Base-by-base conservation (phyloP, 1,140 invertebrate species). In the Cepaea nemoralis region DNA sequence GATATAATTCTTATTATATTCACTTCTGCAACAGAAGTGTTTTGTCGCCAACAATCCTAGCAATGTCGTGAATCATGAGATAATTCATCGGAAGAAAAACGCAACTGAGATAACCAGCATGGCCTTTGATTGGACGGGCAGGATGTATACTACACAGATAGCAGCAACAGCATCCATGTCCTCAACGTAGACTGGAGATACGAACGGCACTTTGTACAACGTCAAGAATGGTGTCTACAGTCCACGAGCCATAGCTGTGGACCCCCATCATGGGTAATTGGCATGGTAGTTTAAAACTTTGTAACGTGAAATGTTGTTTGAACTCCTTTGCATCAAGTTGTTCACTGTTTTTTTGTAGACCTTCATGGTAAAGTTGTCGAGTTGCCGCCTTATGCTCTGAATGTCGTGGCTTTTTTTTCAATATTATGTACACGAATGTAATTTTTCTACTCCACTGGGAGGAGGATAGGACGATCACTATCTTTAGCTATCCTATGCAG, bases 161-260 rank as follows among this genome's bases (percentile, higher is more conserved):
- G 89, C 77, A 92, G 86, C 14, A 73, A 82, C 27, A 84, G 55
- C 85, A 96, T 97, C 84, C 95, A 97, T 90, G 94, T 96, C 0
- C 94, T 97, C 1, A 91, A 94, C 50, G 95, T 94, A 0, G 94
- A 96, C 87, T 91, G 95, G 0, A 89, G 92, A 5, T 92, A 92
- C 77, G 63, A 87, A 31, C n/a, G 48, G 82, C 6, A 78, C 55
- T 2, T 80, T 90, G 35, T 81, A 89, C 35, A 83, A 77, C 45
- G 37, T 35, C 0, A 82, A 70, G 0, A 24, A 82, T 22, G 37
- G 87, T 1, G 73, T 90, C 19, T 85, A 87, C 40, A 81, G 81
- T 16, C 89, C 89, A 1, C 69, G 86, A n/a, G 66, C 84, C 31
- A 55, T 91, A 35, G 84, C 83, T 0, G 48, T 90, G 19, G 84